Percentiles rank a stretch among this genome's conserved stretches.
Evolutionary conservation across 2,797 vertebrate genomes (phyloP).

Genomic region (Adrianichthys oophorus): DNA sequence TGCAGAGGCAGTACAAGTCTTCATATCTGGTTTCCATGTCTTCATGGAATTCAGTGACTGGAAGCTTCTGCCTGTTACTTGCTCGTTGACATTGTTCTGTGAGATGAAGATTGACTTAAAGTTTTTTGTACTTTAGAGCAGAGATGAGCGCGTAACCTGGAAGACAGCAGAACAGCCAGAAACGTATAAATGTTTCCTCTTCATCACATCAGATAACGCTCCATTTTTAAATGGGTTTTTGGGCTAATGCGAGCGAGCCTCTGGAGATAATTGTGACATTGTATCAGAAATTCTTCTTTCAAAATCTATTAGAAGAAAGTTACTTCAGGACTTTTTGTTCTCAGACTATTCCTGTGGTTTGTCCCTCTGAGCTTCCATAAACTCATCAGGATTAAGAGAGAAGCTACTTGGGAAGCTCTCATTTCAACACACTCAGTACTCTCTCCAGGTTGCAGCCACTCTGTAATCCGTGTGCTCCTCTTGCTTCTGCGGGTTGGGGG

Average conservation of each 20-base stretch:
- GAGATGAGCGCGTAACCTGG: no score
- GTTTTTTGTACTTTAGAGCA: no score
- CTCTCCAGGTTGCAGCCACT: conserved; percentile 15
- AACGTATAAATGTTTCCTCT: background rate
- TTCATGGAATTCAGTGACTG: no score
- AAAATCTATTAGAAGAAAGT: background rate
- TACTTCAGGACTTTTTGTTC: background rate
- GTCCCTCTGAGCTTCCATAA: conserved; percentile 21
- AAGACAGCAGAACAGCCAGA: no score
- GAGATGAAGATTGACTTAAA: no score
- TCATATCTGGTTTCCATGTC: no score
- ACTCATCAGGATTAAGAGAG: conserved; percentile 9
- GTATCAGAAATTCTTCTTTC: background rate
- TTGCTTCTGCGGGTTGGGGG: conserved; percentile 17
- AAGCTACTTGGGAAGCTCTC: conserved; percentile 24
- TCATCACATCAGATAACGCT: conserved; percentile 23
- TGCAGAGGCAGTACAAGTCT: no score
- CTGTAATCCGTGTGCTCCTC: conserved; percentile 30
- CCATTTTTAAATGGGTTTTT: conserved; percentile 22
- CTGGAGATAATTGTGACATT: background rate
- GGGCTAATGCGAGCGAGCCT: conserved; percentile 4
- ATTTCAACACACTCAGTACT: conserved; percentile 21
- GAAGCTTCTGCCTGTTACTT: no score
- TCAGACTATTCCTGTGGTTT: no score
- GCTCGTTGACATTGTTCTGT: no score